phyloP scores from a whole-genome alignment of 2,113 vertebrate genomes.

The Balaeniceps rex region DNA sequence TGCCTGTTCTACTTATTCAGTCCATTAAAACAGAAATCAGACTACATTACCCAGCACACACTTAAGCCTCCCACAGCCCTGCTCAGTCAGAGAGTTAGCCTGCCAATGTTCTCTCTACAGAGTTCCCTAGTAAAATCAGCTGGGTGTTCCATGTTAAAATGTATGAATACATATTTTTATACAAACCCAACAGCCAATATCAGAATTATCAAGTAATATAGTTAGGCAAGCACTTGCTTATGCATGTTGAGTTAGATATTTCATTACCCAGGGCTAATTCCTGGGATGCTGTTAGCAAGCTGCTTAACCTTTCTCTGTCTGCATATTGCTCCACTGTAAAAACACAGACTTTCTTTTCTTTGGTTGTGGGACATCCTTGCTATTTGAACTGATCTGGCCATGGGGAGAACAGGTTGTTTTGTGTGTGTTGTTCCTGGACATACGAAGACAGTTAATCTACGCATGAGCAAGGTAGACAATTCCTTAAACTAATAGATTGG shows the following conservation, averaged over 20 bases:
- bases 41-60: conserved; percentile 53
- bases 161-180: not conserved
- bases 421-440: not conserved
- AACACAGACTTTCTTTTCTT: not conserved
- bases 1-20: conserved; percentile 38
- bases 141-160: not conserved
- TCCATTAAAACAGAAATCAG: conserved; percentile 51
- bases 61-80: not conserved
- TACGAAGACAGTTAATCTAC: not conserved
- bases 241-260: not conserved
- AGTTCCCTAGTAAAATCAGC: not conserved
- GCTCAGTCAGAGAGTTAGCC: not conserved
- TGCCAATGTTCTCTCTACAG: not conserved
- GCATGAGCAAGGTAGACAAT: not conserved
- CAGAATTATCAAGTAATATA: not conserved
- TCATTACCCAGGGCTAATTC: not conserved
- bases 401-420: not conserved
- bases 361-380: not conserved
- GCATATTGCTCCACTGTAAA: not conserved
- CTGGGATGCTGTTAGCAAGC: not conserved
- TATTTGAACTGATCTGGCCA: not conserved
- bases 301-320: not conserved
- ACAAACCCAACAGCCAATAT: not conserved
- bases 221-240: not conserved
- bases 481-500: not conserved